Evolutionary conservation across 2,113 vertebrate species (phyloP), one percentile per base, ranked within the genome.

Genomic region (Chroicocephalus ridibundus): DNA sequence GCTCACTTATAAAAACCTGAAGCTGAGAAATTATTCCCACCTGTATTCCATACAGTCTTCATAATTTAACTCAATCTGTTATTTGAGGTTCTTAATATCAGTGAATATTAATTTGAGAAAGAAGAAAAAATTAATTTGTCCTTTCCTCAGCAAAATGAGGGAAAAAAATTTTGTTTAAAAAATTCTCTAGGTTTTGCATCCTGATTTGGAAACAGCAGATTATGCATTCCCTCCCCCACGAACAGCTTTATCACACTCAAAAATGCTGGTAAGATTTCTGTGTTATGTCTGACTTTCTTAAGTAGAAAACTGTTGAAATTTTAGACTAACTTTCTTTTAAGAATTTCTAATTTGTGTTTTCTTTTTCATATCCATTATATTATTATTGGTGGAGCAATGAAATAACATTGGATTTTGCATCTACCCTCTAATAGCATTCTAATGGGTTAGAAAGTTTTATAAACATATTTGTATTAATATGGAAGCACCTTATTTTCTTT

Each of bases 171-270:
- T 55, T 88, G 5, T 95, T 94, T 89, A 84, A 81, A 92, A 94
- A 94, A 83, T 96, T 86, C 44, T 96, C 85, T 96, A 99, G 99
- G 99, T 99, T 98, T 98, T 99, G 94, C 99, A 99, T 97, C 99
- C 99, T 72, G 99, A 99, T 98, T 98, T 99, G 97, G 99, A 99
- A 98, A 99, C 99, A 93, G 99, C 99, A 95, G 99, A 99, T 98
- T 98, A 99, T 97, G 99, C 99, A 21, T 99, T 99, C 91, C 99
- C 99, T 96, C 99, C 99, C 15, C 98, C 98, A 93, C 98, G 99
- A 97, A 98, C 99, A 58, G 98, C 99, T 90, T 97, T 99, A 86
- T 99, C 99, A 61, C 99, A 99, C 93, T 98, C 99, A 84, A 99
- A 99, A 97, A 98, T 99, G 98, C 98, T 99, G 99, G 99, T 99